Evolutionary conservation across 2,888 invertebrate genomes (phyloP), one percentile per base, ranked within the genome.

Genomic region (Conus canariensis): DNA sequence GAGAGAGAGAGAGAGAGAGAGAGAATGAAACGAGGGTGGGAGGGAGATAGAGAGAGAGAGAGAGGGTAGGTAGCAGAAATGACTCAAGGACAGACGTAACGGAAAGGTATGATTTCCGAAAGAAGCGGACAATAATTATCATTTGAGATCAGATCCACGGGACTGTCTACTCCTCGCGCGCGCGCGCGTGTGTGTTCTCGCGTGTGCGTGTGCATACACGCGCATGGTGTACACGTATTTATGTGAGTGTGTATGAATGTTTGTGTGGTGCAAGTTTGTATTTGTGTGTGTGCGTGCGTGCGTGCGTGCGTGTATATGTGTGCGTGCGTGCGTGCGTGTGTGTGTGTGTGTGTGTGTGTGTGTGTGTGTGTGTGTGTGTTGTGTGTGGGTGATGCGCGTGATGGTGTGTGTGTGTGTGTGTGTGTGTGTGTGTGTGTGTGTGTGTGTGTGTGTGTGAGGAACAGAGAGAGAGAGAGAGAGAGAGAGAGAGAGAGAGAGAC

Each of bases 381-480:
- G 16, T 14, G 16, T 70, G 16, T 70, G 22, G 3, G 19, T 70
- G 70, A n/a, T 19, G 70, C 1, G 70, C 1, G 70, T 19, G 70
- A n/a, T 19, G 70, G 70, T 19, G 70, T 19, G 70, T 19, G 70
- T 19, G 70, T 19, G 70, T 19, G 70, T 19, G 14, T 19, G 70
- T 1, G 22, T 16, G 70, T 0, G 3, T 19, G 8, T 19, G 70
- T 19, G 70, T 19, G 70, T 19, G 70, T 19, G 70, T 19, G 70
- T 19, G 70, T 19, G 70, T 19, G 70, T 19, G 70, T 19, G 70
- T 19, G 70, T 19, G 14, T 19, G 70, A 70, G 70, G 25, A 25
- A 77, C 25, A 74, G 74, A 74, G 74, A 74, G 74, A 74, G 25
- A 74, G 74, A 74, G 74, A 74, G 74, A 74, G 74, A 74, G 74